Conservation (phyloP, 2,888 invertebrate genomes). For the Drosophila robusta region DNA sequence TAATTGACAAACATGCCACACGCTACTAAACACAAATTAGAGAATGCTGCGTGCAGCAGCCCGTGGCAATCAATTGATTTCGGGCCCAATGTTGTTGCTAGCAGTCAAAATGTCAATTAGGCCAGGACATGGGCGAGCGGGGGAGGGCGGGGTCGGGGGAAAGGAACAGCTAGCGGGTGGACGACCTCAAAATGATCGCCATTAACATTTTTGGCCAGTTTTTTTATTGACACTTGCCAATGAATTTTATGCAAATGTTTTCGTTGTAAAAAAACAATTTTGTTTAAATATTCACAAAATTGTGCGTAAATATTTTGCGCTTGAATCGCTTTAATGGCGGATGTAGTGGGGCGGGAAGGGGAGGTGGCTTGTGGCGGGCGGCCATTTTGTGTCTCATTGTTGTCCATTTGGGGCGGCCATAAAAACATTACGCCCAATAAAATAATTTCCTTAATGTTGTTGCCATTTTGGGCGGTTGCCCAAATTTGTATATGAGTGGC, state of each 20-base stretch:
- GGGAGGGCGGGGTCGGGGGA: background rate
- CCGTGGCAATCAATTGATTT: slow-evolving; percentile 74
- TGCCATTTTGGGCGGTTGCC: slow-evolving; percentile 45
- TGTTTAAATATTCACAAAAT: slow-evolving; percentile 51
- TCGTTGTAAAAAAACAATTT: slow-evolving; percentile 19
- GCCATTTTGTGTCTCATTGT: slow-evolving; percentile 63
- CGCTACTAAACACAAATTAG: slow-evolving; percentile 79
- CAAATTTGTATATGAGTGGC: slow-evolving; percentile 49
- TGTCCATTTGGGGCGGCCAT: slow-evolving; percentile 57
- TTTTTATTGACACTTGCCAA: slow-evolving; percentile 28
- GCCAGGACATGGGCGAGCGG: background rate
- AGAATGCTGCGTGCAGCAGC: slow-evolving; percentile 45
- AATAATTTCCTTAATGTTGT: slow-evolving; percentile 77
- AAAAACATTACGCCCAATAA: slow-evolving; percentile 83
- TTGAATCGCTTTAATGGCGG: slow-evolving; percentile 33
- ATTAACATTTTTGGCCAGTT: slow-evolving; percentile 58
- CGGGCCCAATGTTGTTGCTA: slow-evolving; percentile 33
- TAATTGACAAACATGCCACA: slow-evolving; percentile 80
- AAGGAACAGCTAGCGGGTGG: background rate
- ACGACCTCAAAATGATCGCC: slow-evolving; percentile 21
- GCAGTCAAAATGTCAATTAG: slow-evolving; percentile 74
- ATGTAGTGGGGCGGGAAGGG: background rate
- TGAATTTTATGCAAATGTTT: slow-evolving; percentile 66
- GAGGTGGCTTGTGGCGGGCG: background rate
- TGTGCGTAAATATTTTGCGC: slow-evolving; percentile 59